Evolutionary conservation across 2,113 vertebrate species (phyloP), one percentile per base, ranked within the genome.

Genomic region (Apodemus sylvaticus): DNA sequence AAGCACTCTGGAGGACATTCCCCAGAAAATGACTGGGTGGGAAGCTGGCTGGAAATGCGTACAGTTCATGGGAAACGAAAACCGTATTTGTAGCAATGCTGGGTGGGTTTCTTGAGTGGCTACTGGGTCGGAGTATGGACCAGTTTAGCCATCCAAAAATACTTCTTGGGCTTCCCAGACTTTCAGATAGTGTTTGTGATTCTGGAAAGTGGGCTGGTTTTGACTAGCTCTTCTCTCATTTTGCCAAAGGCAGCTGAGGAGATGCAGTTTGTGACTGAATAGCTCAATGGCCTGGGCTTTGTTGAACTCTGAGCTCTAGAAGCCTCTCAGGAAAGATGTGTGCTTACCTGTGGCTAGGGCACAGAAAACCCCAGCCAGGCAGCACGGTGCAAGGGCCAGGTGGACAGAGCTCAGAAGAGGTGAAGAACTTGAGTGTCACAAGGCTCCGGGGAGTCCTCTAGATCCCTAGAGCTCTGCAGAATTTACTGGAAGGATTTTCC

Each of bases 101-200:
- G 86, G 48, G 8, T 58, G 39, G 55, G 20, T 71, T 39, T 73
- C 19, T 3, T 39, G n/a, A 73, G 24, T 1, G 5, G 4, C 4
- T 13, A 36, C 53, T 31, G 13, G 19, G 26, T 48, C 39, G 73
- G 78, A 2, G 24, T 29, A 48, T 4, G 66, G 10, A 66, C 64
- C 60, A 42, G 36, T 68, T n/a, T 42, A 53, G 20, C n/a, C 90
- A 62, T 48, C 29, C 77, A 42, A 91, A 42, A 91, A 76, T 42
- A 58, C 26, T 29, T 34, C 36, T 68, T 36, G 86, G 73, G 86
- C 68, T 58, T 26, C 0, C 2, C 0, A 88, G 45, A n/a, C 60
- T 94, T 94, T 97, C 66, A 58, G 85, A 73, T 20, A 48, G 73
- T 45, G 5, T 60, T 62, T 66, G 42, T 48, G 73, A 74, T 89